These are phyloP conservation scores for Drosophila mimica DNA, from an alignment of 2,888 invertebrate genomes.

Conservation along the genomic window DNA sequence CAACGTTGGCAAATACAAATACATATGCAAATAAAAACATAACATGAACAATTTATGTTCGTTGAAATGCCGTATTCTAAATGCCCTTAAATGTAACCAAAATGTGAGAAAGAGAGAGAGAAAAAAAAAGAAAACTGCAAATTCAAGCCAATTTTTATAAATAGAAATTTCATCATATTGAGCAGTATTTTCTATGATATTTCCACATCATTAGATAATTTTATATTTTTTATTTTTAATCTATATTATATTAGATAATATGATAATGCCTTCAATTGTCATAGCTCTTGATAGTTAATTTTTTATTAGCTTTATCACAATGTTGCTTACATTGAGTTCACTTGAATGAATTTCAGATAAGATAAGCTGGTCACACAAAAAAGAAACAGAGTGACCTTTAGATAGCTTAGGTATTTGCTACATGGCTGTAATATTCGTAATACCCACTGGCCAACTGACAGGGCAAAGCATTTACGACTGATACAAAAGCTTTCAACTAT, in stretches of 20 bases:
- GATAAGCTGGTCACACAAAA: conserved; percentile 19
- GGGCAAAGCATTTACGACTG: conserved; percentile 34
- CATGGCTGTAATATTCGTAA: conserved; percentile 2
- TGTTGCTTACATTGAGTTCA: conserved; percentile 1
- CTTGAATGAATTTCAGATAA: conserved; percentile 13
- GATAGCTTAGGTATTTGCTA: conserved; percentile 4
- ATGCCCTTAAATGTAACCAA: conserved; percentile 15
- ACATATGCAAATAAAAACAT: conserved; percentile 40
- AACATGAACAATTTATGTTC: conserved; percentile 10
- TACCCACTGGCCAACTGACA: conserved; percentile 6
- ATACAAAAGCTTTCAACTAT: conserved; percentile 48
- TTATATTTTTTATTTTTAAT: neutral
- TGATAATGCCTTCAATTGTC: neutral
- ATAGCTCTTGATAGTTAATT: neutral
- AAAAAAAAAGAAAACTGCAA: neutral
- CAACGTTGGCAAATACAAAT: conserved; percentile 26
- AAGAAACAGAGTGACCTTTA: neutral
- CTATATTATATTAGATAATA: neutral
- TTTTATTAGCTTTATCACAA: neutral
- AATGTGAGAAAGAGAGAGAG: neutral
- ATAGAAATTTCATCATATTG: neutral
- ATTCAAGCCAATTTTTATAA: neutral
- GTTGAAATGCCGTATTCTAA: neutral
- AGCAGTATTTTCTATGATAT: neutral
- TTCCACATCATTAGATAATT: neutral